These are phyloP conservation scores for Asbolus verrucosus DNA, from an alignment of 1,140 invertebrate genomes.

Conservation along the genomic window DNA sequence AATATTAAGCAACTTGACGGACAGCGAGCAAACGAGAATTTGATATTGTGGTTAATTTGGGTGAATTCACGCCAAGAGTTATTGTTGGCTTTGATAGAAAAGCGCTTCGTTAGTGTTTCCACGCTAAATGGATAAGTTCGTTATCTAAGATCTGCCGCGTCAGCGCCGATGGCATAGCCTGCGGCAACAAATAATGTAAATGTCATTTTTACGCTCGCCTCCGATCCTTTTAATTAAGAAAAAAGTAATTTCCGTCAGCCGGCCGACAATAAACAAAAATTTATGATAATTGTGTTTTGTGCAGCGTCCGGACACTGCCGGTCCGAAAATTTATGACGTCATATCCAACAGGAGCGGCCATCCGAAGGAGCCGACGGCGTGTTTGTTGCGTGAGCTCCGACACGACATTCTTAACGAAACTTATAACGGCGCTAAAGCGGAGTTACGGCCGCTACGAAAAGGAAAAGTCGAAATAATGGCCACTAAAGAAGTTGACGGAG, in stretches of 20 bases:
- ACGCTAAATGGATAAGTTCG: not conserved
- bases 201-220: not conserved
- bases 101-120: not conserved
- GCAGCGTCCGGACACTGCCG: not conserved
- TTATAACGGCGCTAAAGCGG: constrained; percentile 24
- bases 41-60: not conserved
- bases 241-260: not conserved
- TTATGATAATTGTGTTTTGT: constrained; percentile 23
- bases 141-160: not conserved
- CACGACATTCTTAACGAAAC: constrained; percentile 16
- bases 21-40: not conserved
- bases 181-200: too few species aligned
- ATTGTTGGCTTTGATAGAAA: not conserved
- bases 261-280: constrained; percentile 11
- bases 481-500: constrained; percentile 35
- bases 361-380: not conserved
- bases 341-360: not conserved
- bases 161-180: not conserved
- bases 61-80: not conserved
- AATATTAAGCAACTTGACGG: not conserved
- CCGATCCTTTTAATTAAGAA: constrained; percentile 1
- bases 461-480: constrained; percentile 34
- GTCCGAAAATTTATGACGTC: constrained; percentile 8
- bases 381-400: constrained; percentile 8
- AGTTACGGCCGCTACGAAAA: constrained; percentile 21